phyloP scores from a whole-genome alignment of 2,797 vertebrate species.

The Limosa lapponica region DNA sequence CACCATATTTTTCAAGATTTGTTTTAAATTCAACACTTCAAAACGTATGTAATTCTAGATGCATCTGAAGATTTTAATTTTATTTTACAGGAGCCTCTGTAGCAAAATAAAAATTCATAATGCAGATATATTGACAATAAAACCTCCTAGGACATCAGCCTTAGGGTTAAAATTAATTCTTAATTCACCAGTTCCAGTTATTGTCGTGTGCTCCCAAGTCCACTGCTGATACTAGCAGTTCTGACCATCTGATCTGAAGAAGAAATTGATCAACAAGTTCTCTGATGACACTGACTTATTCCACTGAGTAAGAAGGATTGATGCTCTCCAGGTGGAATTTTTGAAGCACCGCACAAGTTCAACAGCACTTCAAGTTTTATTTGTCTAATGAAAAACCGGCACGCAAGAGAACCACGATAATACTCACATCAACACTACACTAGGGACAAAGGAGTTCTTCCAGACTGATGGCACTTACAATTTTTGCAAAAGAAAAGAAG shows the following conservation, averaged over 20 bases:
- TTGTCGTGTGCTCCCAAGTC: neutral
- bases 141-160: neutral
- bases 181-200: neutral
- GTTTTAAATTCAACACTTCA: constrained; percentile 11
- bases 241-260: neutral
- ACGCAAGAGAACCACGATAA: neutral
- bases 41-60: neutral
- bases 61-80: neutral
- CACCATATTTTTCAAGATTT: neutral
- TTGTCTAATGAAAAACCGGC: constrained; percentile 1
- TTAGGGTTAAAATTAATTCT: neutral
- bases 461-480: neutral
- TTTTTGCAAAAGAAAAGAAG: neutral
- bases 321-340: neutral
- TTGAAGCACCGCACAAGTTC: neutral
- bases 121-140: neutral
- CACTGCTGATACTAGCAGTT: neutral
- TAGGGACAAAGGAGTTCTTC: neutral
- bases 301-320: neutral
- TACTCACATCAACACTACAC: neutral
- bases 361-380: neutral
- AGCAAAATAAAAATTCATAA: neutral
- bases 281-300: neutral
- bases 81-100: neutral
- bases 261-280: neutral